phyloP scores from a whole-genome alignment of 1,140 invertebrate species.

The Dendroctonus valens region DNA sequence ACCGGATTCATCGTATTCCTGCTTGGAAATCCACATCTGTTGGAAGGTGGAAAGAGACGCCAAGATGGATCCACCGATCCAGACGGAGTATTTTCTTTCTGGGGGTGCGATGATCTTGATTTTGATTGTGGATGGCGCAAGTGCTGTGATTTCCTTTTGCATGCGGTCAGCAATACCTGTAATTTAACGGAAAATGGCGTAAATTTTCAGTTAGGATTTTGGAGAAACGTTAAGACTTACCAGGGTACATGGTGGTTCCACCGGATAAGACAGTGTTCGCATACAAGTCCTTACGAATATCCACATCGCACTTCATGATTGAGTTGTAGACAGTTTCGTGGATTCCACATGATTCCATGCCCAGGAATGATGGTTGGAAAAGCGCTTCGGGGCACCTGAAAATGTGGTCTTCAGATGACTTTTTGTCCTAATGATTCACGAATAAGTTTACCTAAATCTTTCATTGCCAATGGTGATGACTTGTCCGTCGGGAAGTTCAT shows the following conservation, averaged over 20 bases:
- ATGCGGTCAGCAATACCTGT: constrained; percentile 66
- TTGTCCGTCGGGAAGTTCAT: constrained; percentile 92
- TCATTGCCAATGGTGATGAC: constrained; percentile 97
- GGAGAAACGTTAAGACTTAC: constrained; percentile 17
- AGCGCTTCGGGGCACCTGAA: constrained; percentile 85
- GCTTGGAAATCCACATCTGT: constrained; percentile 95
- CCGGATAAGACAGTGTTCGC: constrained; percentile 95
- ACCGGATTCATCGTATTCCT: constrained; percentile 93
- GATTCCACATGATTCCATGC: constrained; percentile 94
- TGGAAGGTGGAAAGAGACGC: constrained; percentile 87
- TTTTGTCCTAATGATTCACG: not conserved
- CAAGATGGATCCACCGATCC: constrained; percentile 85
- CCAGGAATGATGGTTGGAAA: constrained; percentile 93
- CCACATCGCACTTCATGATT: constrained; percentile 96
- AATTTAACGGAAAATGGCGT: no score
- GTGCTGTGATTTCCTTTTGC: constrained; percentile 85
- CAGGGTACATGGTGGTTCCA: constrained; percentile 96
- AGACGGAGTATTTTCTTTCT: constrained; percentile 88
- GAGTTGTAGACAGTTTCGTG: constrained; percentile 95
- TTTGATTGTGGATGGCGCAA: constrained; percentile 88
- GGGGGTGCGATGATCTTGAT: constrained; percentile 93
- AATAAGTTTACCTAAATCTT: constrained; percentile 80
- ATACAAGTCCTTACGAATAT: constrained; percentile 92
- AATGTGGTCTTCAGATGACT: not conserved
- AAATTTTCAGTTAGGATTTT: not conserved